These are phyloP conservation scores for Ylistrum balloti DNA, from an alignment of 1,140 invertebrate species.

Conservation along the genomic window DNA sequence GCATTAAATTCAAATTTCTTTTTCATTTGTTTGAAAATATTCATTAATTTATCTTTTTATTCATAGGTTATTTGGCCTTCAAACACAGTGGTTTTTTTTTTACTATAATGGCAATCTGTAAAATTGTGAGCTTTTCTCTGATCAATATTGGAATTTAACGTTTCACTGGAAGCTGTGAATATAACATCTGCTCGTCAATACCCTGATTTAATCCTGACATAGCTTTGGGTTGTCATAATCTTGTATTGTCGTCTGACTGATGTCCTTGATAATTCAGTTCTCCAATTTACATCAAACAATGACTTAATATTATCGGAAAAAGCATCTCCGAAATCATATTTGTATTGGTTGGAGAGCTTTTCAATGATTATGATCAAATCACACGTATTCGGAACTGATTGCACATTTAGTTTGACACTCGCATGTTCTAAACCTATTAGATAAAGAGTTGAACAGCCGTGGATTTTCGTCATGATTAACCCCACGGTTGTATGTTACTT, in stretches of 20 bases:
- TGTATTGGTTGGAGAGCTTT: not conserved
- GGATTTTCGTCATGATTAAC: constrained; percentile 27
- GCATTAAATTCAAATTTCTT: too few relatives aligned
- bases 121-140: not conserved
- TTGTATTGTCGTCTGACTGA: not conserved
- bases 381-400: not conserved
- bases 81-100: too few relatives aligned
- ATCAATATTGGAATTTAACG: not conserved
- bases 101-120: too few relatives aligned
- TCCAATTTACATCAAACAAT: not conserved
- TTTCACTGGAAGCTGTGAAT: not conserved
- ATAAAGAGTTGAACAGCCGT: not conserved
- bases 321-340: constrained; percentile 1
- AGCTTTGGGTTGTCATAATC: not conserved
- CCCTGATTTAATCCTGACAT: not conserved
- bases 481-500: constrained; percentile 32
- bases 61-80: too few relatives aligned
- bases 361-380: not conserved
- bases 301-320: not conserved
- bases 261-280: not conserved
- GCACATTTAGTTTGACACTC: not conserved
- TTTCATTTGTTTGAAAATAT: too few relatives aligned
- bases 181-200: not conserved
- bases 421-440: constrained; percentile 18
- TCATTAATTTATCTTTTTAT: too few relatives aligned